Evolutionary conservation across 2,888 invertebrate species (phyloP), one percentile per base, ranked within the genome.

Genomic region (Rotaria socialis): DNA sequence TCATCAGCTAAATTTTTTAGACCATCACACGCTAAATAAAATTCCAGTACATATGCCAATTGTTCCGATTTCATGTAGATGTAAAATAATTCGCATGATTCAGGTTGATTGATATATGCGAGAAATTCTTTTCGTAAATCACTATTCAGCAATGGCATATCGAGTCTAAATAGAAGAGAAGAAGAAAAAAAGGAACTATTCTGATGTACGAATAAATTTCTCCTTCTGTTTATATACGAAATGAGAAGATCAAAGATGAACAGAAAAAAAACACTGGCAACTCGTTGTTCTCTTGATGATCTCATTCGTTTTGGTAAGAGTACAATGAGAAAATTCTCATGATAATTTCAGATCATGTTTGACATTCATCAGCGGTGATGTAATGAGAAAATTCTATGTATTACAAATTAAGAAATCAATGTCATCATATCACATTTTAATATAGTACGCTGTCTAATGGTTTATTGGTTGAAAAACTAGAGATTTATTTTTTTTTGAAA

Each of bases 111-210:
- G 2, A 80, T 3, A 47, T 47, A 80, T 24, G n/a, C 0, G 5
- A 80, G 43, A 80, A 80, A 80, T 80, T 80, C 24, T 80, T 80
- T 47, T 47, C 80, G 80, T 80, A 80, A 10, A 74, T 74, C 43
- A 14, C 1, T 43, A 41, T 19, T 41, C 11, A 22, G 1, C 47
- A 41, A 11, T 8, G 41, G 14, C 19, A 67, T 67, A 19, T 67
- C 19, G 6, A 67, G 7, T 35, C 67, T 67, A 14, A 16, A 35
- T 35, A 16, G 14, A 10, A 11, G 11, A n/a, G 27, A 60, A 14
- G 0, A 27, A 60, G n/a, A n/a, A 35, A 16, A 52, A 52, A 52
- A 52, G 16, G 0, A 52, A 11, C 1, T 52, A 52, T 14, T 52
- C 52, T 52, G 52, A 52, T 11, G 16, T 16, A 2, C 14, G 52